Base-by-base conservation (phyloP, 2,888 invertebrate genomes). In the Epistrophe eligans region DNA sequence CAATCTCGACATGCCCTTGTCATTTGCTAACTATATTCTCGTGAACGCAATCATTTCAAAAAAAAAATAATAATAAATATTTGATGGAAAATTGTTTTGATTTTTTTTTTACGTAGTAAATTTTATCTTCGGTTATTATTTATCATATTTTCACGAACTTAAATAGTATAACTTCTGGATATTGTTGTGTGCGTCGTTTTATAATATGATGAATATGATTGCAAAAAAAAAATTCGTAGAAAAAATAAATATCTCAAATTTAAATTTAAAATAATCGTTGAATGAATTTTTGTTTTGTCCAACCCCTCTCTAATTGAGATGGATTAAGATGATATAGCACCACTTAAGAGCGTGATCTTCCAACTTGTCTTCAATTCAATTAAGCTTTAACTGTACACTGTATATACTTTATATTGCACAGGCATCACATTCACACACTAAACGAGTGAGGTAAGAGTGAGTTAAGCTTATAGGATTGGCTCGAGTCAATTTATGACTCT, bases 271-370 rank as follows among this genome's bases (percentile, higher is more conserved):
- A 62, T 50, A 45, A 50, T 64, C 13, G 35, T 62, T 24, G 35
- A 15, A n/a, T 64, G 35, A n/a, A 58, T 32, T 55, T 64, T 52
- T 43, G 24, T 24, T 24, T 24, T 24, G 24, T 24, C 24, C 24
- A 24, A 24, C 24, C 52, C 50, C 48, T 10, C 10, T 50, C 74
- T 81, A 85, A 85, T 81, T 85, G 74, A 74, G 62, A 74, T 77
- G 74, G 72, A 74, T 85, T n/a, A 28, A 57, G 50, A 71, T 77
- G 43, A 52, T 52, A 45, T 24, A 73, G 38, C 28, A 71, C 38
- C 64, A 71, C 50, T 70, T 76, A 66, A 58, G 28, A 79, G 70
- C 79, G 60, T 84, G 74, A 64, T 45, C 67, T 64, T 84, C 64
- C 64, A 79, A 76, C 50, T 79, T 50, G 52, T 58, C 24, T 40